Evolutionary conservation across 92 coral and sea anemone genomes (phyloP).

Genomic region (Parazoanthus darwini): DNA sequence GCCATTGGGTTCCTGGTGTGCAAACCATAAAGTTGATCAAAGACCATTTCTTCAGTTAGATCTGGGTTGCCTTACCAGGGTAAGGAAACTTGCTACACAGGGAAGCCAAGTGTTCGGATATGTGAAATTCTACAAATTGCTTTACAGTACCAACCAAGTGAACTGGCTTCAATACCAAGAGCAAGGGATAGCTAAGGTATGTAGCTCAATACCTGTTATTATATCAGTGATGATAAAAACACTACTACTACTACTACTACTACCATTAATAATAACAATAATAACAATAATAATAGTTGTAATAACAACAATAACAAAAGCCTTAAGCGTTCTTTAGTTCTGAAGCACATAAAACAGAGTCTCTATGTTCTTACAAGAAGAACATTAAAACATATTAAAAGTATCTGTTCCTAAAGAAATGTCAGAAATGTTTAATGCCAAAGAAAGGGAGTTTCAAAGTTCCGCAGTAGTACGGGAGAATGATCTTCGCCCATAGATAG

Average conservation of each 20-base stretch:
- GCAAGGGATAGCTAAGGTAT: conserved; percentile 37
- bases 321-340: too few species aligned
- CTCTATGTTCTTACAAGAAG: too few species aligned
- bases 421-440: too few species aligned
- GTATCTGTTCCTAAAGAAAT: too few species aligned
- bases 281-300: not conserved
- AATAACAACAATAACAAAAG: too few species aligned
- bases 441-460: too few species aligned
- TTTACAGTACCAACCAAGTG: conserved; percentile 72
- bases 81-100: conserved; percentile 70
- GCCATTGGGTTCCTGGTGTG: conserved; percentile 67
- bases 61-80: conserved; percentile 53
- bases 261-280: too few species aligned
- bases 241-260: too few species aligned
- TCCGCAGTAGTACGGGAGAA: too few species aligned
- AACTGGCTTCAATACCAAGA: conserved; percentile 60
- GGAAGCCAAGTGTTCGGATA: conserved; percentile 72
- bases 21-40: conserved; percentile 43
- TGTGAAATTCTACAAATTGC: conserved; percentile 58
- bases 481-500: too few species aligned
- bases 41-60: conserved; percentile 67
- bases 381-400: too few species aligned
- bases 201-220: not conserved
- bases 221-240: not conserved
- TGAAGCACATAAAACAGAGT: too few species aligned